Base-by-base conservation (phyloP, 2,113 vertebrate genomes). In the Xiphophorus couchianus region DNA sequence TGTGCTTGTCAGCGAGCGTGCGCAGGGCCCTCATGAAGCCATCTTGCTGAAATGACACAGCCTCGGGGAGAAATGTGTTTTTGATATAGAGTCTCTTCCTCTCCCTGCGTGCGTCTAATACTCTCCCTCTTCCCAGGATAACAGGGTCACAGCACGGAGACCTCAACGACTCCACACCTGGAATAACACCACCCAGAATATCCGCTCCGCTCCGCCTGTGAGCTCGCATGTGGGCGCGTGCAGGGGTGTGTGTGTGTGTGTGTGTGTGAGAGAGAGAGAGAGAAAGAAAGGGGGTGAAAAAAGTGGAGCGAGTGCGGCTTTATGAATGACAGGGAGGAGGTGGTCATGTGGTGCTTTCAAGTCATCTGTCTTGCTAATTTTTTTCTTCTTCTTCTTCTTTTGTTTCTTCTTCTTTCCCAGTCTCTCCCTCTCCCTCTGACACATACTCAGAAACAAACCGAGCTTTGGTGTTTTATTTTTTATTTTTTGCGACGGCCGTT, bases 101-200 rank as follows among this genome's bases (percentile, higher is more conserved):
- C 89, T 91, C 87, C 66, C 89, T 71, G 90, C 92, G 88, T 90
- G 90, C 78, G 67, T 88, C 86, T 90, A 89, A 91, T 90, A 90
- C 86, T 85, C 90, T 89, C 90, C 88, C 84, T 90, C 90, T 93
- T 92, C 91, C 89, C 92, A 88, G 89, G 91, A 91, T 92, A 93
- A 93, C 91, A 89, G 89, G 91, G 91, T 93, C 91, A 92, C 92
- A 92, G 91, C 90, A 91, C 87, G 91, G 90, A 91, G 92, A 93
- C 92, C 92, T 90, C 89, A 64, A 90, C 84, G 85, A 91, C 89
- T 92, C 92, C 90, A 93, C 92, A 93, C 92, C 92, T 93, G 92
- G 91, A 93, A 91, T 85, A 93, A 93, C 92, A 93, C 90, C 92
- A 90, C 91, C 90, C 91, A 89, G 89, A 91, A 93, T 91, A 91